phyloP scores from a whole-genome alignment of 2,888 invertebrate genomes.

The Protophormia terraenovae region DNA sequence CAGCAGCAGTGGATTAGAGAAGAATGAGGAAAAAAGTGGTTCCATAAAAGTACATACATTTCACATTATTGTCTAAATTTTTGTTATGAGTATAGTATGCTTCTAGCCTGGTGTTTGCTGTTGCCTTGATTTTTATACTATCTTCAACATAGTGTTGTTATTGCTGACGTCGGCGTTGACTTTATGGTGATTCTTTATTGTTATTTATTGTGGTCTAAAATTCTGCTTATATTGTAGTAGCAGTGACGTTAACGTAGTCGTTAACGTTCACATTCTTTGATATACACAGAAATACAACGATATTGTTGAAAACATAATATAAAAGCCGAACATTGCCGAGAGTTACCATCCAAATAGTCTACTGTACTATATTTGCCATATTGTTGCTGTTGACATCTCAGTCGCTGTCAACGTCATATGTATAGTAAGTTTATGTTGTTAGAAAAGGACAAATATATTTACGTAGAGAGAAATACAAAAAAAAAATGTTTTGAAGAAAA shows the following conservation, averaged over 20 bases:
- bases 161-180: constrained; percentile 21
- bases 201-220: constrained; percentile 10
- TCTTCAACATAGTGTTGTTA: constrained; percentile 7
- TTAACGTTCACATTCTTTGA: neutral
- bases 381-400: constrained; percentile 19
- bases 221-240: neutral
- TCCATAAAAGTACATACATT: neutral
- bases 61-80: neutral
- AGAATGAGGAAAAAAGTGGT: constrained; percentile 29
- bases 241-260: neutral
- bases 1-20: too few relatives aligned
- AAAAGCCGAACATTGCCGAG: constrained; percentile 60
- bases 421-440: constrained; percentile 9
- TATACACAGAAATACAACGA: constrained; percentile 47
- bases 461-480: too few relatives aligned
- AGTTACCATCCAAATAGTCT: constrained; percentile 58
- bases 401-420: constrained; percentile 30
- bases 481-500: neutral
- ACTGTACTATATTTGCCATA: constrained; percentile 65
- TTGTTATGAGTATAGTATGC: constrained; percentile 9
- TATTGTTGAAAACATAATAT: constrained; percentile 25
- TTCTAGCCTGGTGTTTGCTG: neutral
- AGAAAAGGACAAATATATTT: constrained; percentile 45
- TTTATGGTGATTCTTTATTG: constrained; percentile 30
- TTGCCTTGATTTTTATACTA: constrained; percentile 55